Evolutionary conservation across 2,797 vertebrate species (phyloP), one percentile per base, ranked within the genome.

Genomic region (Notamacropus eugenii): DNA sequence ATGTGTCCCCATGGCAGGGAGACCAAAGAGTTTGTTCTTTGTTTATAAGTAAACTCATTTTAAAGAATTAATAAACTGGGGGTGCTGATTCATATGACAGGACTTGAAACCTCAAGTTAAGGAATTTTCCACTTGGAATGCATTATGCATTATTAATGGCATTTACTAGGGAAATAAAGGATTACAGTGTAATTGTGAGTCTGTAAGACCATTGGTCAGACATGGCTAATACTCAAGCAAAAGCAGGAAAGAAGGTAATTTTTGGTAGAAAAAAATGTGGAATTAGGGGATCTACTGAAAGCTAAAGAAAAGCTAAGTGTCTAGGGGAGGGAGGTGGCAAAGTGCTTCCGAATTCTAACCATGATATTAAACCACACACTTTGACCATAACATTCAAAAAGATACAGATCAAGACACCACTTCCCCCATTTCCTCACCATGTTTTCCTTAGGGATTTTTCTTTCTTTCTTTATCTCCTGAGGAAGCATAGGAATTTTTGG

Each of bases 21-120:
- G 93, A 92, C 2, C 28, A 90, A 96, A 94, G 28, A 54, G 52
- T 13, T 11, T 22, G 27, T 56, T 22, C 90, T 91, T 90, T 93
- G 9, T 87, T 4, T 74, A 4, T 67, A 50, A 54, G 34, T 54
- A 87, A 92, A 92, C 31, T 91, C 31, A 87, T 31, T 56, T 55
- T 57, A 91, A 4, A 92, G 54, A 94, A 96, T 82, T 91, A 40
- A 94, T 62, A 93, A 34, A 58, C 4, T 50, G 8, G 40, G 40
- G 74, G 0, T 24, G 93, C 24, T 50, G 40, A 28, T 50, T 87
- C 74, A 87, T 90, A 90, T 90, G 50, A n/a, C n/a, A 96, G 67
- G 95, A 92, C 2, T 13, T 92, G 55, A 91, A 91, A 57, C 91
- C 55, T n/a, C 54, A 55, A n/a, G 92, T 34, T 40, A 55, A 90